Evolutionary conservation across 2,113 vertebrate genomes (phyloP), one percentile per base, ranked within the genome.

Genomic region (Trichomycterus rosablanca): DNA sequence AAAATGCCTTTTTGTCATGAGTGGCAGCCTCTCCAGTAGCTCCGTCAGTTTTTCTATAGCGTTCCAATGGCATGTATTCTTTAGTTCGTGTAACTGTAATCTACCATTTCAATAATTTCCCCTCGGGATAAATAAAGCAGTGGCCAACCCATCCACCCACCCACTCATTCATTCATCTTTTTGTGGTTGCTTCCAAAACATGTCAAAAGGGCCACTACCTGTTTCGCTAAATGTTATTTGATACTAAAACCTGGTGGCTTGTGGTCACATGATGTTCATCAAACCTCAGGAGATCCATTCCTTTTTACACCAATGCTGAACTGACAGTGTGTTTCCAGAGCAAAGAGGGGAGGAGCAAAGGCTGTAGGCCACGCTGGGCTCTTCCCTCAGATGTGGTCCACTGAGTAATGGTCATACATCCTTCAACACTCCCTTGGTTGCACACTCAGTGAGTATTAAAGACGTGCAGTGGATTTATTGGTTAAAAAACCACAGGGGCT

Each of bases 381-480:
- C 30, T 52, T 65, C 66, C 74, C 74, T 83, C 73, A 78, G 76
- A 84, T 83, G 80, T 87, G 81, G 81, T 62, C 68, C 60, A 55
- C 65, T 84, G 82, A 85, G 61, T 83, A 83, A 86, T 83, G 75
- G 61, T 74, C 68, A 20, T 76, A 77, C 74, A 80, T 83, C 83
- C 76, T 67, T 82, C 73, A 75, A 67, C 66, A 74, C 71, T 78
- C 73, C 62, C 79, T 72, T 79, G 61, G 76, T 74, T 72, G 74
- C 80, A 82, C 81, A 80, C 83, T 75, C 75, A 79, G 77, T 78
- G 75, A 70, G 59, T 75, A 86, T 81, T 83, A 81, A 85, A 85
- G 80, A 83, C 80, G 76, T 78, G 78, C 68, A 62, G 68, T 80
- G 70, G 78, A 87, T 86, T 86, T 86, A 85, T 86, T 80, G 78